These are phyloP conservation scores for Plagodis dolabraria DNA, from an alignment of 2,888 invertebrate species.

Conservation along the genomic window DNA sequence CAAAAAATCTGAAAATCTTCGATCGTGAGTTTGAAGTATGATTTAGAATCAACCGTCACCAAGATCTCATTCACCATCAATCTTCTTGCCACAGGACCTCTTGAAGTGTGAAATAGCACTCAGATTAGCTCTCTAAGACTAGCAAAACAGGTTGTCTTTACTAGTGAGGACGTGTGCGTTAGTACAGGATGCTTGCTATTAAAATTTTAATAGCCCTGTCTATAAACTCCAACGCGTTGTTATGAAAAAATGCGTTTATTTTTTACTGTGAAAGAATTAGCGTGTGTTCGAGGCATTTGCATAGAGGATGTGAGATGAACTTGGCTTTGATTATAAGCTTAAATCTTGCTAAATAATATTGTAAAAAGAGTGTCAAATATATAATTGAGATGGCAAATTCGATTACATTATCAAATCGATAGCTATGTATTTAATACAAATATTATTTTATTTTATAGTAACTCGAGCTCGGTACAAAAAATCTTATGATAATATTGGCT, in stretches of 20 bases:
- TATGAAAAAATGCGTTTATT: constrained; percentile 33
- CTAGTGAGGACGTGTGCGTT: constrained; percentile 36
- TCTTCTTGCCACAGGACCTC: constrained; percentile 30
- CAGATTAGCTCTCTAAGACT: constrained; percentile 42
- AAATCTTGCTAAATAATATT: too few relatives aligned
- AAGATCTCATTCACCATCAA: constrained; percentile 1
- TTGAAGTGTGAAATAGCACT: constrained; percentile 38
- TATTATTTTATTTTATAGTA: too few relatives aligned
- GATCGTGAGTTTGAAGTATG: too few relatives aligned
- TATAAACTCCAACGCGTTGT: constrained; percentile 41
- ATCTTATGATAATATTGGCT: too few relatives aligned
- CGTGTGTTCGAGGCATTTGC: constrained; percentile 30
- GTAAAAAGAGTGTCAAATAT: too few relatives aligned
- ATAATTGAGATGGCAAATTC: too few relatives aligned
- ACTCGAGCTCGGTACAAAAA: too few relatives aligned
- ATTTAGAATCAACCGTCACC: neutral
- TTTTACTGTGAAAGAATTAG: constrained; percentile 26
- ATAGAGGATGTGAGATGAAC: constrained; percentile 19
- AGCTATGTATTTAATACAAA: too few relatives aligned
- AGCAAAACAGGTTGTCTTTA: constrained; percentile 55
- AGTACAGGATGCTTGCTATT: constrained; percentile 62
- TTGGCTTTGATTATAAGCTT: neutral
- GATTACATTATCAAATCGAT: too few relatives aligned
- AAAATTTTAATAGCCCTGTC: constrained; percentile 56
- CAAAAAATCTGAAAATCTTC: too few relatives aligned